Conservation (phyloP, 2,797 vertebrate species). For the Centropyge bicolor region DNA sequence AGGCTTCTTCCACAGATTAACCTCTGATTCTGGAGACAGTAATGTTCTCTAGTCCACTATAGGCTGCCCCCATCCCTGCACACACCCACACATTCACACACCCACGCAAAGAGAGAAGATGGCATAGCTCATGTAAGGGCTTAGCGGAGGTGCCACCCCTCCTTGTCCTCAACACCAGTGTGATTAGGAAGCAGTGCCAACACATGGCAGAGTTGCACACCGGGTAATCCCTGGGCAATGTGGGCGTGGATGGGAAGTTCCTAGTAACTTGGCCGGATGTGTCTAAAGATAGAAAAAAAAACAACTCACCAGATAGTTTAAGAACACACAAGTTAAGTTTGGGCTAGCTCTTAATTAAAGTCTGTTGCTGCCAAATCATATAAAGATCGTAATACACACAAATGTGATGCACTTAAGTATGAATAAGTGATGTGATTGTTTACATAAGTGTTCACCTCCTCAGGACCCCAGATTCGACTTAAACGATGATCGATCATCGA, state of each 20-base stretch:
- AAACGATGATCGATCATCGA: conserved; percentile 33
- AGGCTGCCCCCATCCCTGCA: not conserved
- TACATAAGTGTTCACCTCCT: not conserved
- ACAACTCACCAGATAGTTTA: not conserved
- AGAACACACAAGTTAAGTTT: not conserved
- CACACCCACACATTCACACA: conserved; percentile 21
- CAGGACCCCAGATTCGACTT: conserved; percentile 60
- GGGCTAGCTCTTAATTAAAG: not conserved
- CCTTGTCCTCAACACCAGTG: conserved; percentile 14
- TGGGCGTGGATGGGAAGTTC: not conserved
- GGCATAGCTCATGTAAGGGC: conserved; percentile 29
- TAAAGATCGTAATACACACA: not conserved
- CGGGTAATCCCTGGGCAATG: conserved; percentile 37
- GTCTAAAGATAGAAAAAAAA: not conserved
- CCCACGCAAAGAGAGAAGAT: conserved; percentile 1
- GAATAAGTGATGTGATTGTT: not conserved
- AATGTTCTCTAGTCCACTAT: not conserved
- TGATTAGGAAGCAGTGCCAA: conserved; percentile 50
- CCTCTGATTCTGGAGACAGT: conserved; percentile 21
- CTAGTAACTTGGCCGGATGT: conserved; percentile 2
- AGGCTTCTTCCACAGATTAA: conserved; percentile 40
- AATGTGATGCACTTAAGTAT: not conserved
- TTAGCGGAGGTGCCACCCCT: conserved; percentile 26
- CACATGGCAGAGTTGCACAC: conserved; percentile 9
- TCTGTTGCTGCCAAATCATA: not conserved